phyloP scores from a whole-genome alignment of 2,113 vertebrate species.

The Cromileptes altivelis region DNA sequence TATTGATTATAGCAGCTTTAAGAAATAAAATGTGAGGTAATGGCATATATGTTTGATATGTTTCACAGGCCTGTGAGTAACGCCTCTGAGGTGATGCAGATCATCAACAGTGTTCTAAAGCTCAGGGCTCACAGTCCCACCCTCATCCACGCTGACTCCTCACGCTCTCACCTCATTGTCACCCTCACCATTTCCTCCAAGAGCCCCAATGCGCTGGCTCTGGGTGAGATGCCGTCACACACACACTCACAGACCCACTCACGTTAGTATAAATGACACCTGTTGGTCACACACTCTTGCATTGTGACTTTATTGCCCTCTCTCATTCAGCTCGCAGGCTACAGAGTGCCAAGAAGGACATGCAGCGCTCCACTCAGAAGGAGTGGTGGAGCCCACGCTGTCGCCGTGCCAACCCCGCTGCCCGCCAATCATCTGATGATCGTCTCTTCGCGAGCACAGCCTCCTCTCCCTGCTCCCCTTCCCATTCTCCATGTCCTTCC shows the following conservation, averaged over 20 bases:
- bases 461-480: conserved; percentile 72
- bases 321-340: conserved; percentile 67
- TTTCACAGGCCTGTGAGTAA: conserved; percentile 82
- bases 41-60: background rate
- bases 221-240: conserved; percentile 74
- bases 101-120: conserved; percentile 79
- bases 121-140: conserved; percentile 85
- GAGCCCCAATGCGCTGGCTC: conserved; percentile 68
- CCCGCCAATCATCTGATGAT: conserved; percentile 50
- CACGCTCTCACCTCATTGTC: conserved; percentile 90
- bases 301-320: background rate
- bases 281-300: too few relatives aligned
- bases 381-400: conserved; percentile 83
- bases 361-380: conserved; percentile 62
- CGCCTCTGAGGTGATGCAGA: conserved; percentile 80
- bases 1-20: background rate
- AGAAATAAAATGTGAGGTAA: background rate
- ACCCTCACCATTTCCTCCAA: conserved; percentile 83
- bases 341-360: conserved; percentile 72
- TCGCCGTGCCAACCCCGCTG: conserved; percentile 67
- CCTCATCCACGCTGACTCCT: conserved; percentile 87
- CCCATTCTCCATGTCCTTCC: conserved; percentile 73
- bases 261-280: background rate
- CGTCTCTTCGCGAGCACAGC: conserved; percentile 59
- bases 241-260: background rate